These are phyloP conservation scores for Strigamia maritima DNA, from an alignment of 2,888 invertebrate genomes.

Conservation along the genomic window DNA sequence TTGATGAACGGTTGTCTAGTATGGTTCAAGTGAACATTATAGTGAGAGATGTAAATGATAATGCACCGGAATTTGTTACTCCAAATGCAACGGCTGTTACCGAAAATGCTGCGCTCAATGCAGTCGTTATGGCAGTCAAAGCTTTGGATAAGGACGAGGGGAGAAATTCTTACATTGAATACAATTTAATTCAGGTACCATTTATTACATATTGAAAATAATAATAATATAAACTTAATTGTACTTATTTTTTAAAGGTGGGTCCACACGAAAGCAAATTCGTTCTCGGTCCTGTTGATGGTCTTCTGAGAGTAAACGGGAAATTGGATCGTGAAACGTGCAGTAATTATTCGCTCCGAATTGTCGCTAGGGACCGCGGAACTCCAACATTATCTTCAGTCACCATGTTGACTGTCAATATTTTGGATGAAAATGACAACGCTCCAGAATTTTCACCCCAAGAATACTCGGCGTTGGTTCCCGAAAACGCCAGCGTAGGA, in stretches of 20 bases:
- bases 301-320: conserved; percentile 78
- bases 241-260: neutral
- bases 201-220: conserved; percentile 41
- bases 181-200: conserved; percentile 60
- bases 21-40: conserved; percentile 85
- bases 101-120: conserved; percentile 81
- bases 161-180: conserved; percentile 85
- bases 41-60: conserved; percentile 87
- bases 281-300: conserved; percentile 80
- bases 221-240: neutral
- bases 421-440: conserved; percentile 86
- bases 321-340: conserved; percentile 77
- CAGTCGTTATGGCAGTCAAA: conserved; percentile 83
- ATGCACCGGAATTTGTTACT: conserved; percentile 80
- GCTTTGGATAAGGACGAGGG: conserved; percentile 87
- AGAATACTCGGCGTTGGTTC: conserved; percentile 83
- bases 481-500: conserved; percentile 91
- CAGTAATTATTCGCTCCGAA: conserved; percentile 67
- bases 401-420: conserved; percentile 66
- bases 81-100: conserved; percentile 71
- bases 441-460: conserved; percentile 78
- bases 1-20: conserved; percentile 72
- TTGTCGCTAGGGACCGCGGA: conserved; percentile 84
- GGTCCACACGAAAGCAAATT: conserved; percentile 55
- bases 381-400: conserved; percentile 72